Evolutionary conservation across 2,113 vertebrate species (phyloP), one percentile per base, ranked within the genome.

Genomic region (Ceyx cyanopectus): DNA sequence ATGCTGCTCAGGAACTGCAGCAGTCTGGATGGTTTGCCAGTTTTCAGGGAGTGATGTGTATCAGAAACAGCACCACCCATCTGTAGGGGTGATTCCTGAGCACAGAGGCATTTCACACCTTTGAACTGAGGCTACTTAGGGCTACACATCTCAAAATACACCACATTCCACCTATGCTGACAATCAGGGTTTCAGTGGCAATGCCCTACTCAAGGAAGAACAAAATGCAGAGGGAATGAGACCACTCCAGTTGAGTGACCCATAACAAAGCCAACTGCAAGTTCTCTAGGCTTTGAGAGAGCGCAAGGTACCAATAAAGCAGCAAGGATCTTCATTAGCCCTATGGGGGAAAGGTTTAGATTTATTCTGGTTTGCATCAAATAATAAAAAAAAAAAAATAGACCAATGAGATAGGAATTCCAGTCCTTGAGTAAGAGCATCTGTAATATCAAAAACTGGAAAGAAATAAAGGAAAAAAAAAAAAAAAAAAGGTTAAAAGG

Each of bases 281-380:
- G 50, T 57, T 84, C 73, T 91, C 5, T 57, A 78, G 53, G 30
- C 65, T 77, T 94, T 51, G 32, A 53, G 66, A 29, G 1, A 56
- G 41, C 85, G 46, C 23, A 77, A 53, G 43, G 20, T 53, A 86
- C 68, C 82, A 87, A 56, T 73, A 94, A 95, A 86, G 43, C 75
- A 87, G 46, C 75, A 67, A 65, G 57, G 78, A 94, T 61, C 78
- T 76, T 89, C 90, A 87, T 79, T 62, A 67, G 30, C 37, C 78
- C 74, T 85, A 30, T 0, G 21, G 68, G 30, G 37, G 10, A 87
- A 77, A 73, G 19, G 58, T 20, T 68, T 34, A 5, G 61, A 81
- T 91, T 89, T 79, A 88, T 83, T 86, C 87, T 75, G 66, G 30
- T 96, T 87, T 91, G 66, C 74, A 77, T 65, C 65, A 85, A 43